Base-by-base conservation (phyloP, 1,140 invertebrate species). In the Procambarus clarkii region DNA sequence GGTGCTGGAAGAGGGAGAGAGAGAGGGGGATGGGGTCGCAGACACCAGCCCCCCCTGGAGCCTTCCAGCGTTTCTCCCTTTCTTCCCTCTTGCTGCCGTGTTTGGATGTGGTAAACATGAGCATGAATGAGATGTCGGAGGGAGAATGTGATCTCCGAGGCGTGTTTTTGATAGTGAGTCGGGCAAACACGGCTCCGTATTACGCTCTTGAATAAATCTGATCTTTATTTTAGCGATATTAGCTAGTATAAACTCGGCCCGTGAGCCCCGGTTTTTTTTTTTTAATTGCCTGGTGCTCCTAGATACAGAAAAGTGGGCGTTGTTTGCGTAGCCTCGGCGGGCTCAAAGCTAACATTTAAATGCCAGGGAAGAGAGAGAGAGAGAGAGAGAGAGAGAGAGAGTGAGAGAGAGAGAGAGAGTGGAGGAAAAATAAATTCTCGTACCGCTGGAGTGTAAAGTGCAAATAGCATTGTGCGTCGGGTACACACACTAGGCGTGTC, bases 401-500 rank as follows among this genome's bases (percentile, higher is more conserved):
- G n/a, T n/a, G n/a, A n/a, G n/a, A n/a, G n/a, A n/a, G n/a, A 3
- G 46, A n/a, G n/a, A n/a, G n/a, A n/a, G n/a, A n/a, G n/a, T n/a
- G n/a, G n/a, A n/a, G n/a, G n/a, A n/a, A n/a, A n/a, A n/a, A n/a
- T n/a, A n/a, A n/a, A n/a, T n/a, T n/a, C n/a, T 54, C 46, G 18
- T 46, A 48, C 76, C 8, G 54, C 21, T 54, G 60, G 48, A 80
- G 78, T 80, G 78, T 48, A 80, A 80, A 80, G 54, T 46, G 15
- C 48, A 80, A 80, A 80, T 18, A 80, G 78, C 15, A 80, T 11
- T 80, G 78, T 80, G 48, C 78, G 46, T 48, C 48, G 8, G 18
- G 78, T 80, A 80, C 78, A 80, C 78, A 80, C 78, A 80, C 15
- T 44, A 11, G 15, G 60, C 60, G 60, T 64, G 60, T 64, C 60